These are phyloP conservation scores for Cyphomyrus plagiostoma DNA, from an alignment of 2,113 vertebrate genomes.

Conservation along the genomic window DNA sequence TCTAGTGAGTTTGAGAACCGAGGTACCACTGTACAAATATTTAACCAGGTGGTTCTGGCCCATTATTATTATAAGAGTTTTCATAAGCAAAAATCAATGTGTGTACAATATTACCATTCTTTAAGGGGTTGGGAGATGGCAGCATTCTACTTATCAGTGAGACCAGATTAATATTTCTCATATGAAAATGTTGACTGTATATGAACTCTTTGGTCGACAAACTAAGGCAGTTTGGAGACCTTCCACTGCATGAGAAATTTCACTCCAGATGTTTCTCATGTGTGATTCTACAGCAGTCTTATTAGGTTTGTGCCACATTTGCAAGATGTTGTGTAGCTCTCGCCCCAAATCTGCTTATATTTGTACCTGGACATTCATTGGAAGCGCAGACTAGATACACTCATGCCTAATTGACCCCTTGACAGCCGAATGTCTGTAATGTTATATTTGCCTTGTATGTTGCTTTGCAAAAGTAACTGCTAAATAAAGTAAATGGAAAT, in stretches of 20 bases:
- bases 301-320: neutral
- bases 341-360: neutral
- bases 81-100: neutral
- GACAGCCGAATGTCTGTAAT: neutral
- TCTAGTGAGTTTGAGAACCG: too few species aligned
- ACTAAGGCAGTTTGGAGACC: neutral
- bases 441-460: neutral
- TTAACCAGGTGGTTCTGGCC: neutral
- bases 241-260: neutral
- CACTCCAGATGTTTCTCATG: neutral
- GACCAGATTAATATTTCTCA: neutral
- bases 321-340: neutral
- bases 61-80: neutral
- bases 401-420: neutral
- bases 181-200: neutral
- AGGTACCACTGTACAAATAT: neutral
- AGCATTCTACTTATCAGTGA: neutral
- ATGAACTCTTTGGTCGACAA: neutral
- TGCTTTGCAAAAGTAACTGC: neutral
- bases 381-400: neutral
- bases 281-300: neutral
- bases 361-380: neutral
- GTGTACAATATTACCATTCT: neutral
- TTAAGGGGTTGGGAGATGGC: neutral
- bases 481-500: neutral